These are phyloP conservation scores for Pelecanoides urinatrix DNA, from an alignment of 2,113 vertebrate species.

Conservation along the genomic window DNA sequence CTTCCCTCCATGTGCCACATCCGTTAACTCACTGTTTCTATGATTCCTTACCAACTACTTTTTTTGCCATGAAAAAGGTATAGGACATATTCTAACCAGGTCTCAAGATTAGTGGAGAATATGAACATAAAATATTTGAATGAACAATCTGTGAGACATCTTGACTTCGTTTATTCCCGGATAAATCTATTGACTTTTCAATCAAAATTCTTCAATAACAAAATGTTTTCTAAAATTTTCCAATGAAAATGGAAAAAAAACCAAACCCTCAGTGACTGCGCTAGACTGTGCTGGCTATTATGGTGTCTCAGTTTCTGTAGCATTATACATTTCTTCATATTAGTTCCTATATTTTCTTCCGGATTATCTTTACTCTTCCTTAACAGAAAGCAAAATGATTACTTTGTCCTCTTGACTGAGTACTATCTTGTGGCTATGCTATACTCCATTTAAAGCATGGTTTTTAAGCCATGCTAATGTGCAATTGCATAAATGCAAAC, in stretches of 20 bases:
- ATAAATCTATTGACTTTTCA: not conserved
- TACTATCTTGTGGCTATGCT: not conserved
- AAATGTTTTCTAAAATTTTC: not conserved
- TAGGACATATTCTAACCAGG: not conserved
- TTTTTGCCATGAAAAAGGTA: not conserved
- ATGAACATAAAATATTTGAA: not conserved
- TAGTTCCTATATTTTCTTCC: not conserved
- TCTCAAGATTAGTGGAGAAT: not conserved
- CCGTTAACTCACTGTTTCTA: not conserved
- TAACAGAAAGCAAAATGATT: not conserved
- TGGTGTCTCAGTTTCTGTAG: not conserved
- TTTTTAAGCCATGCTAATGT: not conserved
- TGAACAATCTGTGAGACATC: not conserved
- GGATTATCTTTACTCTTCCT: not conserved
- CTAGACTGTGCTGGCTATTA: not conserved
- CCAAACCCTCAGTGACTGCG: not conserved
- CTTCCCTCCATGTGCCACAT: not conserved
- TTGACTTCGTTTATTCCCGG: not conserved
- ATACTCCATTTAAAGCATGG: not conserved
- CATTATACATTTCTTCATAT: not conserved
- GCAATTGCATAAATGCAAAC: constrained; percentile 16
- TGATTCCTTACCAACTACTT: not conserved
- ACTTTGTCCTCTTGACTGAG: not conserved
- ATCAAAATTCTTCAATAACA: not conserved
- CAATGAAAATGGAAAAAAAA: not conserved